phyloP scores from a whole-genome alignment of 2,113 vertebrate species.

The Oxygymnocypris stewartii region DNA sequence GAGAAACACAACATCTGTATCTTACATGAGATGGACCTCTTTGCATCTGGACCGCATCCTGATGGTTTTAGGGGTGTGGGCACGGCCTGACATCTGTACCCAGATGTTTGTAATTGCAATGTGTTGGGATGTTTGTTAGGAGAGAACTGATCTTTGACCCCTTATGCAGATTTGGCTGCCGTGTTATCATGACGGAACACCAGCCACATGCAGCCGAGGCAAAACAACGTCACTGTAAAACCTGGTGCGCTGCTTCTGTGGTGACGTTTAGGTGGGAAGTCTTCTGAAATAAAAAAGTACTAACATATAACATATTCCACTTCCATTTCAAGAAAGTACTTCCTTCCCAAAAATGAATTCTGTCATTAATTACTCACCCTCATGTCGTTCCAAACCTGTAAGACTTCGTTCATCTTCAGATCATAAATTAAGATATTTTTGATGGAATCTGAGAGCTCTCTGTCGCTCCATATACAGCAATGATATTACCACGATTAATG shows the following conservation, averaged over 20 bases:
- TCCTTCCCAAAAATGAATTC: neutral
- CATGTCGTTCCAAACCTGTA: no score
- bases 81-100: slow-evolving; percentile 70
- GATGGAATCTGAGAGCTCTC: no score
- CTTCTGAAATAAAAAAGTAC: neutral
- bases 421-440: no score
- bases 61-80: slow-evolving; percentile 68
- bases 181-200: slow-evolving; percentile 64
- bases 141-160: slow-evolving; percentile 72
- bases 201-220: slow-evolving; percentile 63
- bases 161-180: slow-evolving; percentile 54
- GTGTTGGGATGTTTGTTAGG: slow-evolving; percentile 73
- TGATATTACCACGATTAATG: no score
- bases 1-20: slow-evolving; percentile 70
- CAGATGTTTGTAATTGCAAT: slow-evolving; percentile 73
- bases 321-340: neutral
- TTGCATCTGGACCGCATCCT: slow-evolving; percentile 69
- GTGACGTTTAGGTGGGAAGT: slow-evolving; percentile 61
- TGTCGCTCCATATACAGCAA: no score
- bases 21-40: slow-evolving; percentile 71
- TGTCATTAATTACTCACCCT: no score
- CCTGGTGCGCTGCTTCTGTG: slow-evolving; percentile 55
- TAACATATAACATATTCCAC: neutral
- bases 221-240: slow-evolving; percentile 63
- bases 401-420: no score